Evolutionary conservation across 1,140 invertebrate genomes (phyloP).

Genomic region (Melipona quadrifasciata): DNA sequence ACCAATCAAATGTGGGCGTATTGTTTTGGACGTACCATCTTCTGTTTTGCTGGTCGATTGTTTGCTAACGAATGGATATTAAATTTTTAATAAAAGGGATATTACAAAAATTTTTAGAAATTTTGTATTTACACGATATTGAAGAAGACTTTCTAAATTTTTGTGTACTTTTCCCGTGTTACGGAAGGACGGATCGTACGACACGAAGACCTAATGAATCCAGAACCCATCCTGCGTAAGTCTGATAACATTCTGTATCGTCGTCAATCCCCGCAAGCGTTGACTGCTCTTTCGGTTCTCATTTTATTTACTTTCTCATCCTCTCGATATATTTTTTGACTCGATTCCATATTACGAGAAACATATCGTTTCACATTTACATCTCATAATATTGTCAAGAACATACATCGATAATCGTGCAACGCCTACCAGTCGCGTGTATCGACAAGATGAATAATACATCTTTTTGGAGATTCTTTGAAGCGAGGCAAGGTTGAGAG

Average conservation of each 20-base stretch:
- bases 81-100: too few relatives aligned
- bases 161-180: background rate
- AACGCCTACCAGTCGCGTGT: conserved; percentile 1
- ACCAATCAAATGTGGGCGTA: too few relatives aligned
- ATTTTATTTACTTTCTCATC: background rate
- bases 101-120: too few relatives aligned
- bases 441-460: background rate
- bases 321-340: background rate
- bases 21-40: too few relatives aligned
- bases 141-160: background rate
- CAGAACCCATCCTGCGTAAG: background rate
- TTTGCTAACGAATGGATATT: too few relatives aligned
- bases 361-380: too few relatives aligned
- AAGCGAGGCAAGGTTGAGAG: conserved; percentile 61
- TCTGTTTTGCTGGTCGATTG: too few relatives aligned
- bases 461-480: background rate
- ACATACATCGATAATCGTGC: background rate
- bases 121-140: background rate
- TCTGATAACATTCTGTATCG: background rate
- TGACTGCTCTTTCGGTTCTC: conserved; percentile 14
- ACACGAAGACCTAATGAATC: background rate
- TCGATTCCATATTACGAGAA: background rate
- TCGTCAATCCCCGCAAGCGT: background rate
- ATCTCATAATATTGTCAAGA: background rate
- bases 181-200: background rate